A percentile compares a stretch with the other conserved stretches of the same genome.
phyloP scores from a whole-genome alignment of 2,113 vertebrate species.

The Peromyscus maniculatus region DNA sequence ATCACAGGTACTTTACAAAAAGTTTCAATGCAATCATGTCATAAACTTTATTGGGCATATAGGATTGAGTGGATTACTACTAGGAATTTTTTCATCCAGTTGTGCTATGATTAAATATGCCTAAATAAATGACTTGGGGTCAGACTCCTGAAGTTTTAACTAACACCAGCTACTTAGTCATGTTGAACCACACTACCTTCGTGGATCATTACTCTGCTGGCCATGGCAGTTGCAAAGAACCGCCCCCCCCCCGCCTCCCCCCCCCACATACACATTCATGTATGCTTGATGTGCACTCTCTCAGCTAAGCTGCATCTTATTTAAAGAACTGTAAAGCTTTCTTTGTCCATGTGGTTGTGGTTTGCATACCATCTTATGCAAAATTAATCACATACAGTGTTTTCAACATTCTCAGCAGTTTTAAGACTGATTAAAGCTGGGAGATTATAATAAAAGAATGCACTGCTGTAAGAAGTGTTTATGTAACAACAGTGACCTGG shows the following conservation, averaged over 20 bases:
- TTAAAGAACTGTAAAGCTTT: slow-evolving; percentile 26
- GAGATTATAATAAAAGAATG: neutral
- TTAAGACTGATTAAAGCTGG: neutral
- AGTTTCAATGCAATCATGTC: neutral
- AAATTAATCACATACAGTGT: slow-evolving; percentile 27
- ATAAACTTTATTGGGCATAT: neutral
- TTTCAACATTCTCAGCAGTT: slow-evolving; percentile 6
- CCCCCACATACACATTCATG: too few species aligned
- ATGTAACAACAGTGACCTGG: slow-evolving; percentile 15
- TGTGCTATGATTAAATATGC: neutral
- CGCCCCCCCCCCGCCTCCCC: accelerated
- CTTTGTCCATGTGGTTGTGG: neutral
- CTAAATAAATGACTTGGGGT: neutral
- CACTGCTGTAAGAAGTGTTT: slow-evolving; percentile 13
- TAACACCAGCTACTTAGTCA: neutral
- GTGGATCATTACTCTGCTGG: neutral
- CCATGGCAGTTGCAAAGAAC: neutral
- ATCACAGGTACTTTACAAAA: neutral
- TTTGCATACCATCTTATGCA: neutral
- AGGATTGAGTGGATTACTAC: neutral
- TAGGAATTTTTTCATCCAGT: neutral
- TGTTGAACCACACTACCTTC: neutral
- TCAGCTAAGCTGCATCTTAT: too few species aligned
- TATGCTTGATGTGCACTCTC: neutral
- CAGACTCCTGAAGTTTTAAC: neutral